Percentiles rank a stretch among this genome's conserved stretches.
These are phyloP conservation scores for Bellardia bayeri DNA, from an alignment of 2,888 invertebrate species.

Conservation along the genomic window DNA sequence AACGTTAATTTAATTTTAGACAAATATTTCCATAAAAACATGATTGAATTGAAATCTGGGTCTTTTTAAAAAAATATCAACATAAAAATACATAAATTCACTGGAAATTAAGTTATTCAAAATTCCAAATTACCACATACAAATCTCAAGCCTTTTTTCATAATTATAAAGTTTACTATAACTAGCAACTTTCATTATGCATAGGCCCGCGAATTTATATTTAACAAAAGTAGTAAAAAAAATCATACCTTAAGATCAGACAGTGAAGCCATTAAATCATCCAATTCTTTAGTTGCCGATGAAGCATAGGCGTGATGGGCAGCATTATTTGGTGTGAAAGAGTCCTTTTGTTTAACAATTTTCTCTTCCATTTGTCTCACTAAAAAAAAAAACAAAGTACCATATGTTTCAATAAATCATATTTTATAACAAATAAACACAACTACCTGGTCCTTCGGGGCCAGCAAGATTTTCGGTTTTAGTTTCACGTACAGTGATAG, in stretches of 20 bases:
- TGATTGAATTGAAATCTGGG: no score
- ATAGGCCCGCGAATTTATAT: no score
- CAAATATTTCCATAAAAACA: no score
- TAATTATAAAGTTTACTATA: no score
- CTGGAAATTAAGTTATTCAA: no score
- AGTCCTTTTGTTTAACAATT: slow-evolving; percentile 81
- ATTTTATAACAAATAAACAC: not conserved
- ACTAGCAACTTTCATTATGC: no score
- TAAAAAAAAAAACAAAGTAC: slow-evolving; percentile 65
- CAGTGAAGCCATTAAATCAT: slow-evolving; percentile 97
- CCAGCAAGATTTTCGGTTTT: slow-evolving; percentile 86
- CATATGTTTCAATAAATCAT: not conserved
- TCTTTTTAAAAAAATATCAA: no score
- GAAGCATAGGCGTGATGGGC: slow-evolving; percentile 86
- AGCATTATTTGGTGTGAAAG: slow-evolving; percentile 79
- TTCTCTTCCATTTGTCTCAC: slow-evolving; percentile 82
- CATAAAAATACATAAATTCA: no score
- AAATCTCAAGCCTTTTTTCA: no score
- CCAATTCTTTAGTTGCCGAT: slow-evolving; percentile 96
- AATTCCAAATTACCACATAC: no score
- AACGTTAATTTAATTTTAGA: no score
- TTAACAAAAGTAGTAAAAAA: not conserved
- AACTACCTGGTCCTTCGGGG: slow-evolving; percentile 82
- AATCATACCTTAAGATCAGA: slow-evolving; percentile 95
- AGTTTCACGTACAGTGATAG: slow-evolving; percentile 86